Conservation (phyloP, 2,113 vertebrate species). For the Polypterus bichir region DNA sequence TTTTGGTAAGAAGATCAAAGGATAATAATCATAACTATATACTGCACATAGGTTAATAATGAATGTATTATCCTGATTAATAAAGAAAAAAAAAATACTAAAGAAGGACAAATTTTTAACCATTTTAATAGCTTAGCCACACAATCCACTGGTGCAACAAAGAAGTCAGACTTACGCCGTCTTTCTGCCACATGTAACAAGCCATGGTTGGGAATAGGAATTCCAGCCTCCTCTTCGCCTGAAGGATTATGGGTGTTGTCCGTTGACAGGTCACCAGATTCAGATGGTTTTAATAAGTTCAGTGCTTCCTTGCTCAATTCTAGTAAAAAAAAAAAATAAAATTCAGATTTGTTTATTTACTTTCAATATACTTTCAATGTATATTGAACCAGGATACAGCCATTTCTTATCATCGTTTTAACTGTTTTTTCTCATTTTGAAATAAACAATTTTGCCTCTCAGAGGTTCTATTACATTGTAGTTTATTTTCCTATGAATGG, state of each 20-base stretch:
- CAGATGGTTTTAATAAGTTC: slow-evolving; percentile 53
- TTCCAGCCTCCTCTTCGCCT: slow-evolving; percentile 53
- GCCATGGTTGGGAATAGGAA: slow-evolving; percentile 59
- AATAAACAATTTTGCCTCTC: too few relatives aligned
- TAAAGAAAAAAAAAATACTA: too few relatives aligned
- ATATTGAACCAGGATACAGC: too few relatives aligned
- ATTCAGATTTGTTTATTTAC: background rate
- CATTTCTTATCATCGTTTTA: too few relatives aligned
- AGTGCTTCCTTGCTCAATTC: slow-evolving; percentile 62
- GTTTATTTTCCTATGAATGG: too few relatives aligned
- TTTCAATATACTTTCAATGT: too few relatives aligned
- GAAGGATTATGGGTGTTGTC: slow-evolving; percentile 46
- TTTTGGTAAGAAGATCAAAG: too few relatives aligned
- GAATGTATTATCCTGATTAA: too few relatives aligned
- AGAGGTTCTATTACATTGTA: too few relatives aligned
- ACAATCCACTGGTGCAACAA: background rate
- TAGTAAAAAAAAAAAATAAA: slow-evolving; percentile 21
- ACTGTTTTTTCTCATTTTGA: too few relatives aligned
- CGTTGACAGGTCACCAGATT: slow-evolving; percentile 49
- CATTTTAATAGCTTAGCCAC: background rate
- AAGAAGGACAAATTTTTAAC: background rate
- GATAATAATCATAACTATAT: too few relatives aligned
- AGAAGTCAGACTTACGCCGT: slow-evolving; percentile 66
- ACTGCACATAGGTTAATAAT: too few relatives aligned
- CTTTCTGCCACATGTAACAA: slow-evolving; percentile 82